A percentile compares a stretch with the other conserved stretches of the same genome.
phyloP scores from a whole-genome alignment of 2,113 vertebrate species.

The Glareola pratincola region DNA sequence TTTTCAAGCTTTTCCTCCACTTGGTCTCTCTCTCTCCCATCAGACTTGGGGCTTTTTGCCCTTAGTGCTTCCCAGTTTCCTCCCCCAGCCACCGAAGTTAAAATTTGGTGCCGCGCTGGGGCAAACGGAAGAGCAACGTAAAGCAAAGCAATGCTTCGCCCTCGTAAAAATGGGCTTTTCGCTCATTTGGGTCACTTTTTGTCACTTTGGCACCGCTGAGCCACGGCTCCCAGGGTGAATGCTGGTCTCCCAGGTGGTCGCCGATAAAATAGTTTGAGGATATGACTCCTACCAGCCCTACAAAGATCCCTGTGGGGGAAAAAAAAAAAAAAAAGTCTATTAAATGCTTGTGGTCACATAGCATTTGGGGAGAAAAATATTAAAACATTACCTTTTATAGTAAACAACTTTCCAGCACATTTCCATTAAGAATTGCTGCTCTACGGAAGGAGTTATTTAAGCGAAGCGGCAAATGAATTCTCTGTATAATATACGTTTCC shows the following conservation, averaged over 20 bases:
- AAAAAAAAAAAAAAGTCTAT: neutral
- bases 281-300: neutral
- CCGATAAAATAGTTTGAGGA: neutral
- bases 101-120: neutral
- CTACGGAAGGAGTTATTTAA: neutral
- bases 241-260: neutral
- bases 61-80: neutral
- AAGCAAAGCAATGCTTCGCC: neutral
- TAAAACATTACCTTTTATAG: neutral
- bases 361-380: neutral
- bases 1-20: neutral
- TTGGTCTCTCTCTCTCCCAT: accelerated
- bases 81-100: neutral
- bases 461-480: neutral
- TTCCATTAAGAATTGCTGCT: neutral
- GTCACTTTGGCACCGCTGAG: accelerated
- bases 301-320: neutral
- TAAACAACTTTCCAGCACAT: neutral
- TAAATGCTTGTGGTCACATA: neutral
- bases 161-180: neutral
- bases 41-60: neutral
- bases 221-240: accelerated
- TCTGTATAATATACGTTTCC: neutral
- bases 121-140: neutral
- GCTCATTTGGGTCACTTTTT: neutral